Conservation (phyloP, 2,113 vertebrate genomes). For the Diadophis punctatus region DNA sequence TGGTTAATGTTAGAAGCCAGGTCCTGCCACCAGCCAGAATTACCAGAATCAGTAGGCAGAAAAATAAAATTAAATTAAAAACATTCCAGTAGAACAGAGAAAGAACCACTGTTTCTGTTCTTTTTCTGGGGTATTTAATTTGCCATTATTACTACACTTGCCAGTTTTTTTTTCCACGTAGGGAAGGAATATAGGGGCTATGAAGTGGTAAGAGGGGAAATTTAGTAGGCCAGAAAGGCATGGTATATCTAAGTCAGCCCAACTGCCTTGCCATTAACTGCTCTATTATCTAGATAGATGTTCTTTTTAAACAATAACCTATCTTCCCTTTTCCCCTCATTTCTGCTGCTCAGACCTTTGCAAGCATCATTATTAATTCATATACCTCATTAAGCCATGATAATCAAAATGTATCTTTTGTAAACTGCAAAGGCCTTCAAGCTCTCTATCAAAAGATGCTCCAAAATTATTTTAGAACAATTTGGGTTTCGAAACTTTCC, state of each 20-base stretch:
- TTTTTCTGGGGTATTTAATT: conserved; percentile 64
- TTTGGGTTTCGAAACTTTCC: not conserved
- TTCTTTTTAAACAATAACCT: conserved; percentile 35
- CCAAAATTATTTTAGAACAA: conserved; percentile 1
- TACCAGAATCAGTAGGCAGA: conserved; percentile 65
- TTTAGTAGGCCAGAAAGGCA: conserved; percentile 48
- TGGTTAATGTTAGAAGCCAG: conserved; percentile 71
- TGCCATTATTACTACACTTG: conserved; percentile 64
- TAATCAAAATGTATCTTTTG: conserved; percentile 33
- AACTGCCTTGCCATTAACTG: conserved; percentile 44
- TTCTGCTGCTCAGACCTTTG: conserved; percentile 42
- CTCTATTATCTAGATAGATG: conserved; percentile 29
- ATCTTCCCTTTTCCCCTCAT: conserved; percentile 36
- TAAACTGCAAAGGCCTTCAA: conserved; percentile 28
- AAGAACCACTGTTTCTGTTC: conserved; percentile 64
- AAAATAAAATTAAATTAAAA: conserved; percentile 22
- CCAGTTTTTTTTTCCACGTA: conserved; percentile 58
- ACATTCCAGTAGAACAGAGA: conserved; percentile 72
- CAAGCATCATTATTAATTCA: conserved; percentile 52
- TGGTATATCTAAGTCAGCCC: conserved; percentile 54
- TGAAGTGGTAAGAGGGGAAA: conserved; percentile 15
- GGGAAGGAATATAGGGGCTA: conserved; percentile 36
- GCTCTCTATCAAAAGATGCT: not conserved
- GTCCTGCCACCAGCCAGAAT: conserved; percentile 69
- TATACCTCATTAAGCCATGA: conserved; percentile 33